Evolutionary conservation across 2,888 invertebrate species (phyloP), one percentile per base, ranked within the genome.

Genomic region (Drosophila merina): DNA sequence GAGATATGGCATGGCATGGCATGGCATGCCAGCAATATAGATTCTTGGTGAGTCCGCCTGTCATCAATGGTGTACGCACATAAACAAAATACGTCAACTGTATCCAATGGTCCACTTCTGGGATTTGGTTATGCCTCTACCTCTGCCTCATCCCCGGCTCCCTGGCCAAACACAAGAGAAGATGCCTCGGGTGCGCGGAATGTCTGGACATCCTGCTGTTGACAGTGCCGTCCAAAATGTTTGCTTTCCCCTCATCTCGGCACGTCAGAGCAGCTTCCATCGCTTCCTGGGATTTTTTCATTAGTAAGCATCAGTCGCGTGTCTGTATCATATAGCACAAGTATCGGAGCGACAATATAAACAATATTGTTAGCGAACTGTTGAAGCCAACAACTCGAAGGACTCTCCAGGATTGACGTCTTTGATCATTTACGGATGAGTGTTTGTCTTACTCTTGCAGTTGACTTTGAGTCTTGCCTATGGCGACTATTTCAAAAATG

Each of bases 51-150:
- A 31, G 38, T 25, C 64, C 38, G 60, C 63, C 79, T 83, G 82
- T 76, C 84, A 79, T 82, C 84, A 81, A 84, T 84, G 70, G 50
- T 62, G 76, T 69, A 69, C 79, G 66, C 79, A 79, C 84, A 83
- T 84, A 79, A 79, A 82, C 82, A 84, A 83, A 82, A 82, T 79
- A 82, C 79, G 70, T 83, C 84, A 83, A 76, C 66, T 76, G 75
- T 70, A 60, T 72, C 60, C 70, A 62, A 69, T 70, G 57, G 72
- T 55, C 70, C 69, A 62, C 70, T 72, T 72, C 51, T 59, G 67
- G 72, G 72, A 57, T 49, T 64, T 57, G 69, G 47, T 8, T 44
- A 30, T 33, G 14, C 25, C 28, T 7, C 45, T 9, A 5, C 40
- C 26, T 4, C 14, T 14, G 9, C 7, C 49, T 33, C 10, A 1